phyloP scores from a whole-genome alignment of 2,113 vertebrate genomes.

The Talpa occidentalis region DNA sequence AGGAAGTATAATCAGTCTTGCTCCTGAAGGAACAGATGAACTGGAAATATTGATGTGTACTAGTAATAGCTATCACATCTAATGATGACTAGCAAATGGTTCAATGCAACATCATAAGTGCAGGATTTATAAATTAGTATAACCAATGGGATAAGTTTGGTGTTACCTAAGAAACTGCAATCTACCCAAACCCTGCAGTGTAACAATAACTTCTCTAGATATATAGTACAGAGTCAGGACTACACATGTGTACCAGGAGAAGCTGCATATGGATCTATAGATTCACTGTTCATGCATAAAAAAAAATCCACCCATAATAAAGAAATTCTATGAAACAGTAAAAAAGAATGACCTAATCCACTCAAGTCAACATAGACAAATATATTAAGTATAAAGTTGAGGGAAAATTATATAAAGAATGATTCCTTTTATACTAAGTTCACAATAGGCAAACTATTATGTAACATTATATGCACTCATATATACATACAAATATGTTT shows the following conservation, averaged over 20 bases:
- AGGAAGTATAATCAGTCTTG: background rate
- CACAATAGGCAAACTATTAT: background rate
- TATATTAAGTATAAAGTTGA: background rate
- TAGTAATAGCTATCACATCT: background rate
- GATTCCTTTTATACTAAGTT: background rate
- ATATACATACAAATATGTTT: background rate
- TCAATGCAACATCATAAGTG: background rate
- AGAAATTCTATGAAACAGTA: background rate
- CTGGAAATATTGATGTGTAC: background rate
- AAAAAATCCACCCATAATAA: background rate
- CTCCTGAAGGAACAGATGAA: background rate
- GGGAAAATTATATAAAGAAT: background rate
- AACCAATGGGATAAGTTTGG: background rate
- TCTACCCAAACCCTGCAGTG: background rate
- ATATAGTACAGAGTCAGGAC: background rate
- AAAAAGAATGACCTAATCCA: background rate
- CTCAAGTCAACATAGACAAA: background rate
- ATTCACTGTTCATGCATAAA: background rate
- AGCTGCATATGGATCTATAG: background rate
- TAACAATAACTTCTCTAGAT: background rate
- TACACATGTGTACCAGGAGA: background rate
- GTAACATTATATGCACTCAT: background rate
- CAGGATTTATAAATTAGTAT: background rate
- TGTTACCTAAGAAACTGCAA: background rate
- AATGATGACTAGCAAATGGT: background rate